phyloP scores from a whole-genome alignment of 2,888 invertebrate genomes.

The Troilus luridus region DNA sequence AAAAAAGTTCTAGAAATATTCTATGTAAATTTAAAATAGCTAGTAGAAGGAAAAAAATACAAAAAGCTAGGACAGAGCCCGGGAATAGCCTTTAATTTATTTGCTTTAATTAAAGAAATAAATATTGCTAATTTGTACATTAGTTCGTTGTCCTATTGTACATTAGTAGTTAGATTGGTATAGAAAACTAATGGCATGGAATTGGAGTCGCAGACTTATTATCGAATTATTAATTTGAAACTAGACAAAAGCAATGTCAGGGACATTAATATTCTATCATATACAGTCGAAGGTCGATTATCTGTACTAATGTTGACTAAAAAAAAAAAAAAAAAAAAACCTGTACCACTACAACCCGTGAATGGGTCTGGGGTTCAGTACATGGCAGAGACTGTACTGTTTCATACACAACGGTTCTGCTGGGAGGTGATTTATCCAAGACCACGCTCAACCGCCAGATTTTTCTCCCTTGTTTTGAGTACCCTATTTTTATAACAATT shows the following conservation, averaged over 20 bases:
- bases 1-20: not conserved
- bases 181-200: not conserved
- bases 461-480: no score
- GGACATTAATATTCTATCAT: not conserved
- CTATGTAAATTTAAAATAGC: not conserved
- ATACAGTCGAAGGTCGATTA: no score
- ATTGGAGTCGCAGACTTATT: not conserved
- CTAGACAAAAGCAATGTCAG: not conserved
- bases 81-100: not conserved
- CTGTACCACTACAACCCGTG: no score
- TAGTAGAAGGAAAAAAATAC: not conserved
- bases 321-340: no score
- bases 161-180: conserved; percentile 1
- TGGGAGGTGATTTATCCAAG: no score
- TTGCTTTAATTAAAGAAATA: not conserved
- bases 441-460: no score
- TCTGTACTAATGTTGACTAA: no score
- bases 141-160: not conserved
- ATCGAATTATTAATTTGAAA: not conserved
- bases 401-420: no score
- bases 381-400: no score
- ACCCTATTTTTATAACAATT: no score
- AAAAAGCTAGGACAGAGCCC: not conserved
- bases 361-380: no score
- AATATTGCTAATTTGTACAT: not conserved